Evolutionary conservation across 2,797 vertebrate species (phyloP), one percentile per base, ranked within the genome.

Genomic region (Uromys caudimaculatus): DNA sequence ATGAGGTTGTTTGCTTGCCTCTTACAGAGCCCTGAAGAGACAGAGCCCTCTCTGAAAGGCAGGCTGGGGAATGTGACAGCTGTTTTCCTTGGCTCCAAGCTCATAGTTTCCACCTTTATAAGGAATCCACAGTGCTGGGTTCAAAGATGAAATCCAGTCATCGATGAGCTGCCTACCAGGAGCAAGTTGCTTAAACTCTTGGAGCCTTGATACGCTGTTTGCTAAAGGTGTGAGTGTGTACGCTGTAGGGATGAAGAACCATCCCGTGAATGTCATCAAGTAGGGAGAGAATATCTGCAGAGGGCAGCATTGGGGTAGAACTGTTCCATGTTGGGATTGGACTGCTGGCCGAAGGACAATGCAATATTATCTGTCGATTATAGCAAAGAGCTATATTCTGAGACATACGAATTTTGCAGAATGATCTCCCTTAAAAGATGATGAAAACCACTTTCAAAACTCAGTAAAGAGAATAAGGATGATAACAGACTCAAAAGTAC

Each of bases 1-100:
- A 97, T 91, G 96, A 97, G 95, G 90, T 50, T 62, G 76, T 67
- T 89, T 75, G 71, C 90, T 41, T 67, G 82, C 62, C 35, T 93
- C 52, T 89, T 32, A n/a, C 23, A 79, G 92, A 92, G 62, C n/a
- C 38, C 0, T 11, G 7, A 58, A 95, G 54, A 54, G 85, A 93
- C 52, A 91, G 54, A 90, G 64, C n/a, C 77, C 17, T 97, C 79
- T 52, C 8, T 71, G 50, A 56, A 76, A 95, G 95, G 87, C 13
- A 50, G 92, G 17, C 29, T 41, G 52, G 73, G 21, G 8, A 76
- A 79, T 17, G 9, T 58, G 60, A 64, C 77, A 77, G 29, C 88
- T 90, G 58, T 79, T 96, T 95, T 89, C 85, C 93, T 95, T 90
- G 90, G 92, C 89, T 89, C 75, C 1, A 9, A 11, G 3, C 6